Evolutionary conservation across 1,140 invertebrate genomes (phyloP), one percentile per base, ranked within the genome.

Genomic region (Lucilia cuprina): DNA sequence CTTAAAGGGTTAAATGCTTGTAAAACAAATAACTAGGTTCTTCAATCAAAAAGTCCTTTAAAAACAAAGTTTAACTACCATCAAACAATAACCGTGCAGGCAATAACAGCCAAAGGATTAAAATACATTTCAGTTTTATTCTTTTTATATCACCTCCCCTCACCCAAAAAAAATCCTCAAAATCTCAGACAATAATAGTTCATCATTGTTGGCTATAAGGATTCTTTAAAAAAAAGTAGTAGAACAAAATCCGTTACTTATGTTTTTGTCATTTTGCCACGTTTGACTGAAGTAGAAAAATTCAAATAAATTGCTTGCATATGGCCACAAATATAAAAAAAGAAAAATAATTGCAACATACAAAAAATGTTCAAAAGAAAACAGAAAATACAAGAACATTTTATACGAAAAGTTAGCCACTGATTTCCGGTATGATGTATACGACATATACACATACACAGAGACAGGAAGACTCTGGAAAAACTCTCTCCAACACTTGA

Each of bases 321-420:
- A 70, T 70, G 60, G 65, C 19, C 65, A 70, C n/a, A n/a, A n/a
- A n/a, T n/a, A n/a, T n/a, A n/a, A n/a, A 70, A 70, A 70, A 70
- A 70, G 7, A 70, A 70, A 70, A 70, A 70, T n/a, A 70, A 70
- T 21, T 8, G 60, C 10, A 70, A 41, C 10, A 55, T 2, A 55
- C 50, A 55, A 55, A 55, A 19, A 70, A 70, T 21, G 8, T 21
- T 2, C 60, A 5, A 70, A 9, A 70, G n/a, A 21, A 5, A 21
- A 70, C 1, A 2, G 65, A 70, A 70, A 55, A 60, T 60, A 70
- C 7, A 70, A 70, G n/a, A 55, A 55, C n/a, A 55, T 8, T 55
- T 17, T 55, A 17, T 13, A 55, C 2, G 50, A 55, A 55, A 55
- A 55, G 13, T 13, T 13, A 7, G 14, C 50, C 50, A 55, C 50